These are phyloP conservation scores for Nyctibius bracteatus DNA, from an alignment of 2,113 vertebrate species.

Conservation along the genomic window DNA sequence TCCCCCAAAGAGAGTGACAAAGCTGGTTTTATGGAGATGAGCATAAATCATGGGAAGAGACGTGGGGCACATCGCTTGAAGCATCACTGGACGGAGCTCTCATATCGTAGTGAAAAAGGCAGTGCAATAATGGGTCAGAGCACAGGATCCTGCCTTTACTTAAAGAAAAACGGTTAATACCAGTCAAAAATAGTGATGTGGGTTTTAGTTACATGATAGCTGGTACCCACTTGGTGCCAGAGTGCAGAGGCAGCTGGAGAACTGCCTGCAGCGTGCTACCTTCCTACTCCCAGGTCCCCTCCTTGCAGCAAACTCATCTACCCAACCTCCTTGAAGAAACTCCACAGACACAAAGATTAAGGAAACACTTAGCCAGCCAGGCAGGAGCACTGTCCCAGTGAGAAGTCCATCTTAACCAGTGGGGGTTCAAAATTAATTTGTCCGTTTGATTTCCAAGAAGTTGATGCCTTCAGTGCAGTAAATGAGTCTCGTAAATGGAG, in stretches of 20 bases:
- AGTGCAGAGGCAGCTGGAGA: background rate
- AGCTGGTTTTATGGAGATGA: background rate
- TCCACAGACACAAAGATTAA: constrained; percentile 1
- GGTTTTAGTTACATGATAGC: background rate
- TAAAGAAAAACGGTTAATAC: background rate
- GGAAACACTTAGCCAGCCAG: background rate
- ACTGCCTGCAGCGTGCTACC: background rate
- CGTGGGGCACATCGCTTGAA: background rate
- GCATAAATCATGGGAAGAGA: background rate
- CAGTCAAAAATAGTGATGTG: background rate
- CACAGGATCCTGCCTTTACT: background rate
- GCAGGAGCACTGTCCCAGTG: constrained; percentile 2
- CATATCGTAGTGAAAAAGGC: background rate
- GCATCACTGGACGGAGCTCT: background rate
- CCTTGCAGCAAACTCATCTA: background rate
- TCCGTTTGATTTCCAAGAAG: constrained; percentile 53
- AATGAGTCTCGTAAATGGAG: constrained; percentile 63
- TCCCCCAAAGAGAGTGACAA: background rate
- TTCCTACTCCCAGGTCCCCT: background rate
- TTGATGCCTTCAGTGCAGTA: constrained; percentile 43
- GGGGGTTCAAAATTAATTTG: constrained; percentile 59
- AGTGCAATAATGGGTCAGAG: background rate
- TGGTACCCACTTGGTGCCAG: background rate
- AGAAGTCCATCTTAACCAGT: constrained; percentile 54
- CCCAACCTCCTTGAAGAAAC: background rate